Conservation (phyloP, 2,888 invertebrate genomes). For the Chymomyza procnemis region DNA sequence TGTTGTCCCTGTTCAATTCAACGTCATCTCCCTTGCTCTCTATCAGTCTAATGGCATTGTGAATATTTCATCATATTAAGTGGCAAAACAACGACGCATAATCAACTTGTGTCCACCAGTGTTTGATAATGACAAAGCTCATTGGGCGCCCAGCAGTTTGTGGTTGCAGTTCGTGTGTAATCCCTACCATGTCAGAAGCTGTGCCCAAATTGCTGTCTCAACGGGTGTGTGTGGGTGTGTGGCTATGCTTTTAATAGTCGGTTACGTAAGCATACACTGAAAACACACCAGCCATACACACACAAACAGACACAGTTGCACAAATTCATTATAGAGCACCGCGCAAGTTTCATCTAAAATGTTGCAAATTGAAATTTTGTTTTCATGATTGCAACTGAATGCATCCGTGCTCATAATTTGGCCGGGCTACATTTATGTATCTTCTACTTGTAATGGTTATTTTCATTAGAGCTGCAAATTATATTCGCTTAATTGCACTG, state of each 20-base stretch:
- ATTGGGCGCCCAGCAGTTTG: not conserved
- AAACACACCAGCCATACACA: not conserved
- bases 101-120: constrained; percentile 48
- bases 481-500: not conserved
- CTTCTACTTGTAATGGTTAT: not conserved
- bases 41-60: constrained; percentile 57
- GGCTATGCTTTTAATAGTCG: constrained; percentile 11
- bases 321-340: constrained; percentile 14
- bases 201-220: not conserved
- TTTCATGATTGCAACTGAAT: constrained; percentile 35
- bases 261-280: not conserved
- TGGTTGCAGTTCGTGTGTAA: not conserved
- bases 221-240: not conserved
- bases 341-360: constrained; percentile 21
- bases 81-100: constrained; percentile 69
- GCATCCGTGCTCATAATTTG: not conserved
- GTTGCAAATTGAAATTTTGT: constrained; percentile 47
- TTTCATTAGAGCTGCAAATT: not conserved
- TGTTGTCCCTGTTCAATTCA: not conserved
- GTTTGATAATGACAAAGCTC: not conserved
- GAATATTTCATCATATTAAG: constrained; percentile 72
- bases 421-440: not conserved
- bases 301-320: not conserved
- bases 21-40: not conserved
- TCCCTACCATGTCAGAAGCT: not conserved